phyloP scores from a whole-genome alignment of 2,888 invertebrate species.

The Eugnorisma glareosa region DNA sequence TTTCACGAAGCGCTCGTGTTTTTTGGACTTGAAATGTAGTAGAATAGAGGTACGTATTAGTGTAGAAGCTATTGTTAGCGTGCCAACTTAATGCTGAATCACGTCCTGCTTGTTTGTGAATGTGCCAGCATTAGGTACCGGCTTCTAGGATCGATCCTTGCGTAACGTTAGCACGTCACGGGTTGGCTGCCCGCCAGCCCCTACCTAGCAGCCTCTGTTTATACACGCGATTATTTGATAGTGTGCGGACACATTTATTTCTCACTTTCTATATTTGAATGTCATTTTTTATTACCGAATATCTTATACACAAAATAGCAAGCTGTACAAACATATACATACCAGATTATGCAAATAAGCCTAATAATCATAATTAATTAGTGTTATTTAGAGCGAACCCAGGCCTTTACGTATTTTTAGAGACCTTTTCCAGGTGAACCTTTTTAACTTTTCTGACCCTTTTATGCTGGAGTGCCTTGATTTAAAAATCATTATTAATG shows the following conservation, averaged over 20 bases:
- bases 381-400: constrained; percentile 19
- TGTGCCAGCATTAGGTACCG: constrained; percentile 62
- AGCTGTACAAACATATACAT: neutral
- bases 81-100: constrained; percentile 57
- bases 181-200: constrained; percentile 75
- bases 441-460: constrained; percentile 62
- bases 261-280: constrained; percentile 1
- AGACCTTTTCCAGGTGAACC: constrained; percentile 45
- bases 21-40: constrained; percentile 46
- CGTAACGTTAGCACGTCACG: constrained; percentile 70
- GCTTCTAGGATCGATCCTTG: constrained; percentile 70
- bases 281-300: neutral
- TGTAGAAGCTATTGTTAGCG: constrained; percentile 53
- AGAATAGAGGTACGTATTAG: constrained; percentile 32
- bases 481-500: constrained; percentile 45
- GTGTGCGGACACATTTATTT: constrained; percentile 26
- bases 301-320: neutral
- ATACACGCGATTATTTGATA: constrained; percentile 57
- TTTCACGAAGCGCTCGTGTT: constrained; percentile 52
- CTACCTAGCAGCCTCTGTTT: constrained; percentile 63
- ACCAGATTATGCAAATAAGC: constrained; percentile 28
- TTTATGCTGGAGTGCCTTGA: constrained; percentile 43
- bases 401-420: constrained; percentile 38
- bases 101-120: constrained; percentile 61
- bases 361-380: constrained; percentile 40